Evolutionary conservation across 53 echinoderm and acorn worm genomes (phyloP).

Genomic region (Hippasteria phrygiana): DNA sequence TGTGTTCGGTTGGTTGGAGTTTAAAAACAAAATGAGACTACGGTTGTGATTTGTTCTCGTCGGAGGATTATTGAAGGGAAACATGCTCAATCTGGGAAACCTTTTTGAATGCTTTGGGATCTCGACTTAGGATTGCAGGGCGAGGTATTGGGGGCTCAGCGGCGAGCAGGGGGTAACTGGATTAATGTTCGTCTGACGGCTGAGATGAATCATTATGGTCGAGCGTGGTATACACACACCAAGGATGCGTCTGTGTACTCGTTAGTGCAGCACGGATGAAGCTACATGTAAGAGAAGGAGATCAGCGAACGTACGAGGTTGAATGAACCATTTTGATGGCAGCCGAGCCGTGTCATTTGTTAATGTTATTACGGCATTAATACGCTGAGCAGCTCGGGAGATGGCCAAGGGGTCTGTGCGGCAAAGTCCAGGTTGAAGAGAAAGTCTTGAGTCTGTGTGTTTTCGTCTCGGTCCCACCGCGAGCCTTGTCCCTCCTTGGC

Average conservation of each 20-base stretch:
- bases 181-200: conserved; percentile 44
- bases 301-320: not conserved
- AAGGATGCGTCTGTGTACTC: not conserved
- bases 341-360: conserved; percentile 9
- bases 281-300: not conserved
- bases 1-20: not conserved
- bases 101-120: not conserved
- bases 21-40: not conserved
- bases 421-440: not conserved
- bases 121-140: not conserved
- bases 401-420: not conserved
- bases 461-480: not conserved
- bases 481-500: not conserved
- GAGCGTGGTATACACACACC: not conserved
- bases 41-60: conserved; percentile 1
- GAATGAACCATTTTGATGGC: conserved; percentile 40
- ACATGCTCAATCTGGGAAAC: not conserved
- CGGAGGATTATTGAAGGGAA: not conserved
- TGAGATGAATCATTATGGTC: conserved; percentile 5
- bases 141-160: not conserved
- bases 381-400: not conserved
- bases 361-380: conserved; percentile 47
- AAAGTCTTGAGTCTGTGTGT: not conserved
- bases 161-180: conserved; percentile 1
- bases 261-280: conserved; percentile 13